Percentiles rank a stretch among this genome's conserved stretches.
Conservation (phyloP, 2,113 vertebrate species). For the Scortum barcoo region DNA sequence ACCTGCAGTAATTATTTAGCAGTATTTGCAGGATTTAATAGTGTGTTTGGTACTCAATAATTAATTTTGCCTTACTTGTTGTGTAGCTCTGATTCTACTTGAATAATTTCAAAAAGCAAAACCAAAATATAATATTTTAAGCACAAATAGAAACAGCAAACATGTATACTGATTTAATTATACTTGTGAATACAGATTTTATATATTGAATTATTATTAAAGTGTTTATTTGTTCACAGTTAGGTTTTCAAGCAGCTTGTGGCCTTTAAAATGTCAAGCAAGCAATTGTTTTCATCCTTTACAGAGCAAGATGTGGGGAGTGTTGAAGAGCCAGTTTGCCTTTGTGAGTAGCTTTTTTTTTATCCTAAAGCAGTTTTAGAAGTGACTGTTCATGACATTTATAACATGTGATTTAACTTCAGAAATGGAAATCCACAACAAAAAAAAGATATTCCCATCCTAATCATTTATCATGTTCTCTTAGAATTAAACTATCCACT, state of each 20-base stretch:
- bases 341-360: conserved; percentile 84
- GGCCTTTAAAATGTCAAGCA: conserved; percentile 8
- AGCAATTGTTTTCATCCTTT: conserved; percentile 4
- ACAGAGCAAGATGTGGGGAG: conserved; percentile 86
- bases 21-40: no score
- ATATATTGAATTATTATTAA: no score
- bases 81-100: background rate
- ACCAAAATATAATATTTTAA: background rate
- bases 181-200: background rate
- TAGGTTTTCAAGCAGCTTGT: background rate
- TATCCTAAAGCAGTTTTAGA: background rate
- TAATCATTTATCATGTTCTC: conserved; percentile 4
- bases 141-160: background rate
- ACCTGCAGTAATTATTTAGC: no score
- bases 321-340: conserved; percentile 81
- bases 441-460: background rate
- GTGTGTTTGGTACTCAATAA: background rate
- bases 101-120: background rate
- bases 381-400: background rate
- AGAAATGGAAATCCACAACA: background rate
- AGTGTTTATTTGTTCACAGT: background rate
- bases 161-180: background rate
- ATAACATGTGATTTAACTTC: conserved; percentile 3
- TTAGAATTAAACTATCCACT: background rate
- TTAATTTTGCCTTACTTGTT: background rate